Percentiles rank a stretch among this genome's conserved stretches.
phyloP scores from a whole-genome alignment of 2,113 vertebrate species.

The Laticauda laticaudata region DNA sequence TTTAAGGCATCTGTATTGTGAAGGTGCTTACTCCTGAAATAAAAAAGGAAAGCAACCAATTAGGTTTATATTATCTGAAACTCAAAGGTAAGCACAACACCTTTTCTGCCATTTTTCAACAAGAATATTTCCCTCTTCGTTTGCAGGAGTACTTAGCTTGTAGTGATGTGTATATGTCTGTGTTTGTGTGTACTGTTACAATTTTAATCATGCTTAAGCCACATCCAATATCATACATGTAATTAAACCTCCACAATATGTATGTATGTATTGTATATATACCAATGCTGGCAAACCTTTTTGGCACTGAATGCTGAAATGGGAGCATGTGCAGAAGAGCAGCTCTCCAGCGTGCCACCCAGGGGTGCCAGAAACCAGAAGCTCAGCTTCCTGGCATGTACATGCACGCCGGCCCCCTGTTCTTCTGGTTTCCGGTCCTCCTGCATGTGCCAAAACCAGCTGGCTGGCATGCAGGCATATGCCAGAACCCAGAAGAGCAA shows the following conservation, averaged over 20 bases:
- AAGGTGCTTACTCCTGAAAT: neutral
- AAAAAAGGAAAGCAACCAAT: neutral
- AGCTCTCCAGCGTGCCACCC: too few species aligned
- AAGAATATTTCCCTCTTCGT: neutral
- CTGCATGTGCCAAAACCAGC: too few species aligned
- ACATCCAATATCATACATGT: neutral
- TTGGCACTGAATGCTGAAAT: too few species aligned
- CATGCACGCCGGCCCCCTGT: too few species aligned
- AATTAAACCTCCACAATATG: neutral
- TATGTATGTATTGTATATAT: neutral
- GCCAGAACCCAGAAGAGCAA: too few species aligned
- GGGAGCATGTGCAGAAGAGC: too few species aligned
- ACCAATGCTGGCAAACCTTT: too few species aligned
- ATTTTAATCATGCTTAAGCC: neutral
- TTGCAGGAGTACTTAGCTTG: neutral
- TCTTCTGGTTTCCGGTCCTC: too few species aligned
- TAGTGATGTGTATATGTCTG: neutral
- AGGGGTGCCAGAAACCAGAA: too few species aligned
- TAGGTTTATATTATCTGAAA: neutral
- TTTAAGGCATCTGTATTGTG: neutral
- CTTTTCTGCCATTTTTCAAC: neutral
- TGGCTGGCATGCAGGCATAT: too few species aligned
- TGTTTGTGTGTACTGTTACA: neutral
- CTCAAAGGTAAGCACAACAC: neutral
- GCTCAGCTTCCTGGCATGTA: too few species aligned